These are phyloP conservation scores for Cantharis lateralis DNA, from an alignment of 2,888 invertebrate genomes.

Conservation along the genomic window DNA sequence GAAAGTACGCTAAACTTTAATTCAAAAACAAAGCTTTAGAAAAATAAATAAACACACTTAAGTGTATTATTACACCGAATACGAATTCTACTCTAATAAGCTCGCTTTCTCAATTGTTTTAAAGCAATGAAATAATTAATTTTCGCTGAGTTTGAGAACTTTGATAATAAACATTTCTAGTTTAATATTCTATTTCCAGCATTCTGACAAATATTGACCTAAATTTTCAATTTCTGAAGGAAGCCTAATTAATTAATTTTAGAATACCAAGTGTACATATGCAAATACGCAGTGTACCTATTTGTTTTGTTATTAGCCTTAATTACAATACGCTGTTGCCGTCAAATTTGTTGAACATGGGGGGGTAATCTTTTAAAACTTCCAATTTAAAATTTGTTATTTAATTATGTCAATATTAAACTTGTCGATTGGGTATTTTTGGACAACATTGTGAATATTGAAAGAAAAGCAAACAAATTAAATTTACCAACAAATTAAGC, in stretches of 20 bases:
- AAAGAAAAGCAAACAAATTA: neutral
- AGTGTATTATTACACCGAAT: neutral
- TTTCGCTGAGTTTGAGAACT: conserved; percentile 7
- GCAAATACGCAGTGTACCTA: conserved; percentile 10
- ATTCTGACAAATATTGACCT: conserved; percentile 19
- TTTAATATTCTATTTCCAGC: conserved; percentile 14
- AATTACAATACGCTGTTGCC: neutral
- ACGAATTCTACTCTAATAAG: conserved; percentile 14
- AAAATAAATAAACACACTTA: neutral
- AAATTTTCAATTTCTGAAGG: conserved; percentile 8
- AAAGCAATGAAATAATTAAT: conserved; percentile 17
- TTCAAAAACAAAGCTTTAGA: neutral
- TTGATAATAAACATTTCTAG: conserved; percentile 15
- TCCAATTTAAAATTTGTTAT: neutral
- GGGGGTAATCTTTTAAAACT: neutral
- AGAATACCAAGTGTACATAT: conserved; percentile 9
- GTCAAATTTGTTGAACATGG: neutral
- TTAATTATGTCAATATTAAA: neutral
- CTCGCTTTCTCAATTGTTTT: conserved; percentile 5
- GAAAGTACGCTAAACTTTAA: neutral
- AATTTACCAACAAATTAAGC: neutral
- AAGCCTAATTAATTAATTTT: conserved; percentile 19
- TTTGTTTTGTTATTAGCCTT: neutral
- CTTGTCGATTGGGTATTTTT: neutral
- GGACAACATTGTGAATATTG: neutral